A percentile compares a stretch with the other conserved stretches of the same genome.
Conservation (phyloP, 2,113 vertebrate species). For the Cranoglanis bouderius region DNA sequence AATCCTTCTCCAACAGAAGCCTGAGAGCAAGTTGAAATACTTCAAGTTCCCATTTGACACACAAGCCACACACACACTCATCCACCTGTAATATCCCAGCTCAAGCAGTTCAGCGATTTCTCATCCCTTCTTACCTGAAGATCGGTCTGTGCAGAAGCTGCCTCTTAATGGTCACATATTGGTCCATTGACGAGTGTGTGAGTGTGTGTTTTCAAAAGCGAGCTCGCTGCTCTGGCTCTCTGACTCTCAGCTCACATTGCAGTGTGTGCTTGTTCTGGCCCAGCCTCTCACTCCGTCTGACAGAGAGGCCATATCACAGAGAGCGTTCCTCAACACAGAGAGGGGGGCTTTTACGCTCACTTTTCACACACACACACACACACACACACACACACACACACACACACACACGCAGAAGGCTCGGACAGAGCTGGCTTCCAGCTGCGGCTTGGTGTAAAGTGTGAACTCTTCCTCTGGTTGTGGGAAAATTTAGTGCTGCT, state of each 20-base stretch:
- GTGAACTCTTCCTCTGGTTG: constrained; percentile 17
- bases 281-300: constrained; percentile 66
- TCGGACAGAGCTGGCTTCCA: constrained; percentile 13
- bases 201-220: constrained; percentile 62
- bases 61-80: constrained; percentile 3
- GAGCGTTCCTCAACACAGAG: constrained; percentile 42
- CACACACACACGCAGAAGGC: background rate
- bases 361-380: background rate
- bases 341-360: constrained; percentile 6
- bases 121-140: constrained; percentile 81
- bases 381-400: constrained; percentile 19
- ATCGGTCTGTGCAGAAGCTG: constrained; percentile 89
- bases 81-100: constrained; percentile 5
- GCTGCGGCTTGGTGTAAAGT: constrained; percentile 27
- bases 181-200: constrained; percentile 82
- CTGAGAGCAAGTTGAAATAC: constrained; percentile 16
- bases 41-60: background rate
- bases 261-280: constrained; percentile 65
- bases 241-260: constrained; percentile 61
- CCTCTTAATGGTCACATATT: constrained; percentile 87
- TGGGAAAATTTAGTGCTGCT: constrained; percentile 9
- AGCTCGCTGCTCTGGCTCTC: constrained; percentile 61
- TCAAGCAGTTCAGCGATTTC: background rate
- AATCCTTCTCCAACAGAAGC: background rate
- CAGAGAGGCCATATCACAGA: constrained; percentile 82